These are phyloP conservation scores for Saccostrea glomerata DNA, from an alignment of 1,140 invertebrate genomes.

Conservation along the genomic window DNA sequence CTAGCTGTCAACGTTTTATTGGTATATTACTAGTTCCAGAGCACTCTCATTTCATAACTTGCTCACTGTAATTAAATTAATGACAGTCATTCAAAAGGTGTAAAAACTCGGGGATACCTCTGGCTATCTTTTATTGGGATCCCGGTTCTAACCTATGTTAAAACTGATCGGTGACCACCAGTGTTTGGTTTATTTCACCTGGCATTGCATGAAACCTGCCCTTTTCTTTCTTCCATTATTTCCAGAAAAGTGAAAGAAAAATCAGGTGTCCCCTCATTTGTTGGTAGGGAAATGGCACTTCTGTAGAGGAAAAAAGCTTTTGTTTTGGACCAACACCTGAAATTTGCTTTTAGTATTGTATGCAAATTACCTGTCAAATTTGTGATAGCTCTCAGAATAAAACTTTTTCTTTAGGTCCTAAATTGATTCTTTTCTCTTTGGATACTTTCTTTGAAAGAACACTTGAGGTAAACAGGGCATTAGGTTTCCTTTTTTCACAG, in stretches of 20 bases:
- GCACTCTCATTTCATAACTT: slow-evolving; percentile 34
- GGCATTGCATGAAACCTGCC: background rate
- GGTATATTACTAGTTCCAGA: slow-evolving; percentile 34
- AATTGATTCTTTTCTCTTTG: slow-evolving; percentile 25
- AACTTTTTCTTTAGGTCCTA: background rate
- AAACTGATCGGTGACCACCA: background rate
- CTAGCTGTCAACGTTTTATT: slow-evolving; percentile 28
- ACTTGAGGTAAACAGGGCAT: slow-evolving; percentile 14
- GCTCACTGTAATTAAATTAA: slow-evolving; percentile 29
- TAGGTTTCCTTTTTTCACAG: slow-evolving; percentile 6
- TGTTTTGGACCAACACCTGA: slow-evolving; percentile 17
- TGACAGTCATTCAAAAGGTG: slow-evolving; percentile 22
- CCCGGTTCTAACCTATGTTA: background rate
- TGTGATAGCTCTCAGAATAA: slow-evolving; percentile 20
- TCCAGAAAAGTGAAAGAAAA: slow-evolving; percentile 4
- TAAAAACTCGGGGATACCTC: background rate
- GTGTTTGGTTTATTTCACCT: background rate
- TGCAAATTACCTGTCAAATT: slow-evolving; percentile 34
- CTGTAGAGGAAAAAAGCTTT: background rate
- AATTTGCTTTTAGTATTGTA: slow-evolving; percentile 21
- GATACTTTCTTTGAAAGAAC: background rate
- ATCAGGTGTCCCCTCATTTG: slow-evolving; percentile 6
- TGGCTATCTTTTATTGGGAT: slow-evolving; percentile 7
- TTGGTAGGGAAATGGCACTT: background rate
- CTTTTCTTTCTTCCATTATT: background rate